Evolutionary conservation across 2,888 invertebrate genomes (phyloP).

Genomic region (Perizoma affinitatum): DNA sequence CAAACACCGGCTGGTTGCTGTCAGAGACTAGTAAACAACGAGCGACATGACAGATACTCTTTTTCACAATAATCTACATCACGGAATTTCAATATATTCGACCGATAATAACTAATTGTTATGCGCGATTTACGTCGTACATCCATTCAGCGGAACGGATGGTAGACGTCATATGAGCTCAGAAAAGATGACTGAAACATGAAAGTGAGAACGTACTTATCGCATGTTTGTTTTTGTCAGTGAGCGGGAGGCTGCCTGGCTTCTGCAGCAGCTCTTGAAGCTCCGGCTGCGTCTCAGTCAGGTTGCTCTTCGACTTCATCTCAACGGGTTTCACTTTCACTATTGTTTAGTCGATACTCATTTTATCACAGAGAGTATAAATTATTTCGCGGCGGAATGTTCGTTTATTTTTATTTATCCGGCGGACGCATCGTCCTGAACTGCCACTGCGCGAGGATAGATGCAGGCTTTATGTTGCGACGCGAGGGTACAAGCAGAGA

Average conservation of each 20-base stretch:
- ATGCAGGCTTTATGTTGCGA: slow-evolving; percentile 55
- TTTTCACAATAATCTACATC: slow-evolving; percentile 35
- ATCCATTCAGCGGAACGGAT: slow-evolving; percentile 67
- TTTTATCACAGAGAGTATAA: slow-evolving; percentile 35
- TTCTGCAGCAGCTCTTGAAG: slow-evolving; percentile 74
- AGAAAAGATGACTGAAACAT: slow-evolving; percentile 45
- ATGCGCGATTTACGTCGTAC: slow-evolving; percentile 55
- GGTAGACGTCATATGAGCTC: slow-evolving; percentile 57
- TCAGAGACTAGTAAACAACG: slow-evolving; percentile 36
- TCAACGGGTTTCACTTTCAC: slow-evolving; percentile 54
- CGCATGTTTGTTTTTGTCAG: slow-evolving; percentile 57
- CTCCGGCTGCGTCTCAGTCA: slow-evolving; percentile 61
- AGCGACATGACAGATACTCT: slow-evolving; percentile 34
- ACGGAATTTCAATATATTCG: slow-evolving; percentile 47
- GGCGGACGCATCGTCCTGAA: slow-evolving; percentile 61
- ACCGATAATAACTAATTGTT: slow-evolving; percentile 53
- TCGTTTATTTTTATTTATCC: slow-evolving; percentile 36
- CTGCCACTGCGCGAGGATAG: slow-evolving; percentile 46
- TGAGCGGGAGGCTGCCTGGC: slow-evolving; percentile 56
- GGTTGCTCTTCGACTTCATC: slow-evolving; percentile 65
- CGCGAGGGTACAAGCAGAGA: slow-evolving; percentile 69
- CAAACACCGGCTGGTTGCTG: slow-evolving; percentile 22
- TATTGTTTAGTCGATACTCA: slow-evolving; percentile 40
- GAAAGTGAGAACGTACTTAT: slow-evolving; percentile 68
- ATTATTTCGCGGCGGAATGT: slow-evolving; percentile 19